A percentile compares a stretch with the other conserved stretches of the same genome.
Evolutionary conservation across 2,888 invertebrate species (phyloP).

Genomic region (Phyllotreta striolata): DNA sequence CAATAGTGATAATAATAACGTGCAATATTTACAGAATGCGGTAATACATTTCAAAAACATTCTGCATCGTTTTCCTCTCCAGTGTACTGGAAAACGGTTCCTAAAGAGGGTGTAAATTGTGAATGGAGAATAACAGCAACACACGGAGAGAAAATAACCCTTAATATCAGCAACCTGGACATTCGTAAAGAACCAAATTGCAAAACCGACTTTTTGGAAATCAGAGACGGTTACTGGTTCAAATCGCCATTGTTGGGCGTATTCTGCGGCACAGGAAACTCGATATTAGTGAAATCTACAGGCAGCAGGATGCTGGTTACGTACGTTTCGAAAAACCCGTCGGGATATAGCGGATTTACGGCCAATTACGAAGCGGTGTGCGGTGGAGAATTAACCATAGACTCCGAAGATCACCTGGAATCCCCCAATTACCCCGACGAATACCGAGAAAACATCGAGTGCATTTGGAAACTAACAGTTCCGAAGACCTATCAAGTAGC

Average conservation of each 20-base stretch:
- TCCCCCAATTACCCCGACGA: conserved; percentile 98
- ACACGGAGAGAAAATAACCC: conserved; percentile 93
- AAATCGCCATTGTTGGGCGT: conserved; percentile 88
- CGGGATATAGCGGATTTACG: conserved; percentile 83
- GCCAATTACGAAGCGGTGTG: conserved; percentile 96
- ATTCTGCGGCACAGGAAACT: conserved; percentile 86
- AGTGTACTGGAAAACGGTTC: conserved; percentile 54
- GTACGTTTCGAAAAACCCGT: conserved; percentile 77
- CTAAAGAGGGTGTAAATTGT: conserved; percentile 69
- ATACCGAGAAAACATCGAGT: conserved; percentile 95
- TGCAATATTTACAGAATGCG: conserved; percentile 74
- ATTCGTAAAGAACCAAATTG: conserved; percentile 89
- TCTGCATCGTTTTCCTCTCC: conserved; percentile 83
- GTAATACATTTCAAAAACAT: conserved; percentile 87
- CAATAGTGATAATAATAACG: not conserved
- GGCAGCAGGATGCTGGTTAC: conserved; percentile 92
- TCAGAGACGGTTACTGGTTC: conserved; percentile 95
- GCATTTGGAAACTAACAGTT: conserved; percentile 94
- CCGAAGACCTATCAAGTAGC: conserved; percentile 87
- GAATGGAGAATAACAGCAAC: conserved; percentile 99
- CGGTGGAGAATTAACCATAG: conserved; percentile 80
- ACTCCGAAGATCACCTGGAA: conserved; percentile 85
- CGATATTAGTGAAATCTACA: conserved; percentile 78
- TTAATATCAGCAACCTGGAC: conserved; percentile 91
- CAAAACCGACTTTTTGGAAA: conserved; percentile 89